phyloP scores from a whole-genome alignment of 2,888 invertebrate genomes.

The Lottia gigantea region DNA sequence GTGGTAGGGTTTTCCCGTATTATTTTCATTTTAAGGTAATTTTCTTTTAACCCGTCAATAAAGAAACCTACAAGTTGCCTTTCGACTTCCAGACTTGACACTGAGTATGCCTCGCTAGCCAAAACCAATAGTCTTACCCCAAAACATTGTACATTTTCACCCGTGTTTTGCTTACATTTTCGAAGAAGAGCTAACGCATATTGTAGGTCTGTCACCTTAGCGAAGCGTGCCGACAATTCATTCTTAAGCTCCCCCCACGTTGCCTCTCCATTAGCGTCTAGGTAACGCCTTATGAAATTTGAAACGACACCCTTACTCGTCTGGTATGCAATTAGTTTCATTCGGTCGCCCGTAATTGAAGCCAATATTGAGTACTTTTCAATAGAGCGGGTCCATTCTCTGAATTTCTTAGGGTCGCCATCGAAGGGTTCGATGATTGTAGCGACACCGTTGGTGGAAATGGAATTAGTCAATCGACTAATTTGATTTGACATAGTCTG shows the following conservation, averaged over 20 bases:
- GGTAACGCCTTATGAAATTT: background rate
- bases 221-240: background rate
- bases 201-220: background rate
- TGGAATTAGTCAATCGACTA: too few relatives aligned
- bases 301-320: background rate
- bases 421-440: too few relatives aligned
- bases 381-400: too few relatives aligned
- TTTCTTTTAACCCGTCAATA: conserved; percentile 1
- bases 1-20: too few relatives aligned
- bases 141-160: background rate
- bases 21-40: too few relatives aligned
- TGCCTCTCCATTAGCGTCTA: background rate
- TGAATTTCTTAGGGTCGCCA: too few relatives aligned
- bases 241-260: background rate
- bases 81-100: background rate
- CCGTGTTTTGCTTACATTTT: background rate
- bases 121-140: background rate
- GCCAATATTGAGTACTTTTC: too few relatives aligned
- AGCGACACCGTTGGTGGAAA: too few relatives aligned
- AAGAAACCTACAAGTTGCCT: conserved; percentile 16
- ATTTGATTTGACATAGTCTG: too few relatives aligned
- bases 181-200: background rate
- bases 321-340: too few relatives aligned
- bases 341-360: too few relatives aligned
- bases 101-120: conserved; percentile 1